These are phyloP conservation scores for Hylaeus volcanicus DNA, from an alignment of 1,140 invertebrate species.

Conservation along the genomic window DNA sequence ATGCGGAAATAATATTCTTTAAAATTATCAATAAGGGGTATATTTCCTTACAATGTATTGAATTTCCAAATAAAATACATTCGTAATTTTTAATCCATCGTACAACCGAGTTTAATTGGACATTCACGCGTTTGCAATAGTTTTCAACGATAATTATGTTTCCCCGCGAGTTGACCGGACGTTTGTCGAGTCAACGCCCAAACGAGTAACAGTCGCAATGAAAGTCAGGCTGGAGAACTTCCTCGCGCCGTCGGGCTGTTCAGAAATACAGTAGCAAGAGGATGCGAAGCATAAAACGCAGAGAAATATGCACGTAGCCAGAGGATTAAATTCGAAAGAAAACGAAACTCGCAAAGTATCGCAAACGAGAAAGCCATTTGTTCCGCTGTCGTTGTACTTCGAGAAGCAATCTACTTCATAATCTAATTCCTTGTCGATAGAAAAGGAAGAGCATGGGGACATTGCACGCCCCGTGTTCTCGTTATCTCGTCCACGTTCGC, in stretches of 20 bases:
- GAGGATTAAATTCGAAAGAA: constrained; percentile 18
- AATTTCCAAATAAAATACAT: too few species aligned
- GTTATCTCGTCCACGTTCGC: too few species aligned
- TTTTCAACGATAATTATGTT: too few species aligned
- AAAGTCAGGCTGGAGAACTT: neutral
- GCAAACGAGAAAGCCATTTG: constrained; percentile 10
- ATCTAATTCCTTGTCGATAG: constrained; percentile 10
- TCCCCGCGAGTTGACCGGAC: neutral
- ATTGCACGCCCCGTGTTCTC: neutral
- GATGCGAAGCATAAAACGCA: neutral
- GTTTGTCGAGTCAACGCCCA: neutral
- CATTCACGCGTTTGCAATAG: too few species aligned
- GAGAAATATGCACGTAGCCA: neutral
- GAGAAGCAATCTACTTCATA: constrained; percentile 19
- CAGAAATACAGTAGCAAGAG: neutral
- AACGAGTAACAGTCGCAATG: neutral
- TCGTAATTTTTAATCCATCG: too few species aligned
- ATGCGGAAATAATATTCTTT: too few species aligned
- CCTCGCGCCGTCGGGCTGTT: neutral
- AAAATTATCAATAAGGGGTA: too few species aligned
- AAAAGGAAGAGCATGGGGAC: neutral
- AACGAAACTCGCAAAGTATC: neutral
- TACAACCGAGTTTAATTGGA: too few species aligned
- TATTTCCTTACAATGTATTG: too few species aligned
- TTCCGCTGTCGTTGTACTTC: neutral